Base-by-base conservation (phyloP, 92 coral and sea anemone genomes). In the Virgularia gustaviana region DNA sequence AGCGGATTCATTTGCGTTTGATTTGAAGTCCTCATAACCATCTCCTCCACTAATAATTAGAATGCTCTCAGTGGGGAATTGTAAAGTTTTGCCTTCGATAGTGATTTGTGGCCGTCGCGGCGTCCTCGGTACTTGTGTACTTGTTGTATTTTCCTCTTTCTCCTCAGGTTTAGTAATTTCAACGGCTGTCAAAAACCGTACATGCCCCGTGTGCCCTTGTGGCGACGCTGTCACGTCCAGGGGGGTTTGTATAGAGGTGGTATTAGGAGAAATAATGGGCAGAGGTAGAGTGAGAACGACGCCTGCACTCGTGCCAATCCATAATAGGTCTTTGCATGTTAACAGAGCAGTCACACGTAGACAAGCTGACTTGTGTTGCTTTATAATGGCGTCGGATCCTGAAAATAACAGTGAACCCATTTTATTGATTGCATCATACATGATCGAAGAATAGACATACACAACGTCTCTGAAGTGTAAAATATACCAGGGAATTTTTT, bases 251-350 rank as follows among this genome's bases (percentile, higher is more conserved):
- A 94, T 68, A 20, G 99, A 90, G n/a, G 96, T 83, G 22, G 99
- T 87, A 77, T 82, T 79, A 10, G 91, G 90, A 51, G 99, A 81
- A 25, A 94, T 89, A 37, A 88, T 87, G 25, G 99, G 99, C 57
- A 94, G 78, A 29, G 99, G 99, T 64, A 94, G 79, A 19, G 99
- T 94, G 43, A 94, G 84, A 22, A 94, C 99, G 15, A 94, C 99
- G 30, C 99, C 99, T 22, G 99, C 99, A 83, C 99, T 94, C 13
- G 99, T 94, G 57, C 99, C 99, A 79, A 94, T 94, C 99, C 99
- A 94, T 16, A 94, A 71, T 3, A 94, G 83, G 24, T 94, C 99
- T 78, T 89, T 94, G 31, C 99, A 94, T 23, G 96, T 88, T 20
- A 94, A 76, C 55, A 94, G 74, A n/a, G 99, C 86, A 1, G 99